Percentiles rank a stretch among this genome's conserved stretches.
These are phyloP conservation scores for Coracias cyanogaster DNA, from an alignment of 2,797 vertebrate genomes.

Conservation along the genomic window DNA sequence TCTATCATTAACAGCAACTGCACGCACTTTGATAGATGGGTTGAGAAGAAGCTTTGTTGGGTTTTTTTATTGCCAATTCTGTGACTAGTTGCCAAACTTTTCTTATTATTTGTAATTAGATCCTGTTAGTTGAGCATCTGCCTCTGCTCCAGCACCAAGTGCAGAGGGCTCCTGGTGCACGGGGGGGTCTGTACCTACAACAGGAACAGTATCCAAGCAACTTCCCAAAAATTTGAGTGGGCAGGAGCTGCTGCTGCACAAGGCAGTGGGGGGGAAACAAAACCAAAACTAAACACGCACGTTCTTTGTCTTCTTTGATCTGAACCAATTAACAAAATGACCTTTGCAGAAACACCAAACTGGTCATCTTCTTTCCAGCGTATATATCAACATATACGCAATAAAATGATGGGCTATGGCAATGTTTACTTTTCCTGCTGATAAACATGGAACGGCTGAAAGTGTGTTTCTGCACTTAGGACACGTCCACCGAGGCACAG, in stretches of 20 bases:
- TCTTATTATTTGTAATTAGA: constrained; percentile 19
- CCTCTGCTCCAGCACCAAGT: neutral
- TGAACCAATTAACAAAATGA: neutral
- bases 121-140: constrained; percentile 9
- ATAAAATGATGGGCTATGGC: fast-evolving
- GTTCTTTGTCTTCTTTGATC: neutral
- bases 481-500: neutral
- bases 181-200: neutral
- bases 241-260: neutral
- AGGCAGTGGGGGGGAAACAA: no score
- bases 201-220: neutral
- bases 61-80: neutral
- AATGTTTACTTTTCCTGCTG: neutral
- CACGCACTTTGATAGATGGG: neutral
- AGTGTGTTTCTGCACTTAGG: neutral
- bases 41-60: constrained; percentile 8
- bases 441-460: neutral
- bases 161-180: neutral
- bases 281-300: no score
- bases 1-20: constrained; percentile 28
- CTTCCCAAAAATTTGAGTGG: neutral
- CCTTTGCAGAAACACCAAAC: neutral
- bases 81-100: constrained; percentile 56
- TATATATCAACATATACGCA: fast-evolving
- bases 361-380: neutral